Conservation (phyloP, 2,888 invertebrate genomes). For the Phymatocera aterrima region DNA sequence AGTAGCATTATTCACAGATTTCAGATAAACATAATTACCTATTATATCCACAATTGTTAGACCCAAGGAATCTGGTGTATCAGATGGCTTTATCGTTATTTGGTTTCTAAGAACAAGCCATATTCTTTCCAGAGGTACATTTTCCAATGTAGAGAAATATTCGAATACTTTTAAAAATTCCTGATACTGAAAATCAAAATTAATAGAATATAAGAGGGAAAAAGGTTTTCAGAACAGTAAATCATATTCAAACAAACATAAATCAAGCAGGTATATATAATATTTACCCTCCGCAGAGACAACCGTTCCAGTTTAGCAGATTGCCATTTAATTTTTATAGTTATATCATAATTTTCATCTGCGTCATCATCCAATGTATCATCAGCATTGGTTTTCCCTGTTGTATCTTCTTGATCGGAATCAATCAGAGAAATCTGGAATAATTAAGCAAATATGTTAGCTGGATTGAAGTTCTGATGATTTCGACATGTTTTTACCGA, state of each 20-base stretch:
- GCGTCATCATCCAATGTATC: not conserved
- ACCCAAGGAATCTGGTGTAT: conserved; percentile 52
- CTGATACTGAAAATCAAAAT: conserved; percentile 49
- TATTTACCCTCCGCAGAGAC: conserved; percentile 47
- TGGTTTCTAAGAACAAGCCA: conserved; percentile 44
- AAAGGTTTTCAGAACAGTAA: not conserved
- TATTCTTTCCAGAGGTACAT: conserved; percentile 49
- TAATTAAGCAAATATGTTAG: not conserved
- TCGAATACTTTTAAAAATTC: conserved; percentile 50
- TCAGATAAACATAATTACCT: conserved; percentile 43
- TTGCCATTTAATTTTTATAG: conserved; percentile 51
- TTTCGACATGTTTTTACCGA: too few species aligned
- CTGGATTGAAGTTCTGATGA: not conserved
- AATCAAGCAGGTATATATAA: not conserved
- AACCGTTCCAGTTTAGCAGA: conserved; percentile 46
- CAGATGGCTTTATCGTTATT: conserved; percentile 42
- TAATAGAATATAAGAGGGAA: not conserved
- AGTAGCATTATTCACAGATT: not conserved
- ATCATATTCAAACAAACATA: not conserved
- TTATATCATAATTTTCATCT: conserved; percentile 50
- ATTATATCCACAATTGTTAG: conserved; percentile 52
- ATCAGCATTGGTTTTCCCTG: not conserved
- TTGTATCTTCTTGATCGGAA: conserved; percentile 34
- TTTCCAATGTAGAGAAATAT: conserved; percentile 48
- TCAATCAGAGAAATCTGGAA: conserved; percentile 34